Conservation (phyloP, 2,888 invertebrate species). For the Leptopterna dolabrata region DNA sequence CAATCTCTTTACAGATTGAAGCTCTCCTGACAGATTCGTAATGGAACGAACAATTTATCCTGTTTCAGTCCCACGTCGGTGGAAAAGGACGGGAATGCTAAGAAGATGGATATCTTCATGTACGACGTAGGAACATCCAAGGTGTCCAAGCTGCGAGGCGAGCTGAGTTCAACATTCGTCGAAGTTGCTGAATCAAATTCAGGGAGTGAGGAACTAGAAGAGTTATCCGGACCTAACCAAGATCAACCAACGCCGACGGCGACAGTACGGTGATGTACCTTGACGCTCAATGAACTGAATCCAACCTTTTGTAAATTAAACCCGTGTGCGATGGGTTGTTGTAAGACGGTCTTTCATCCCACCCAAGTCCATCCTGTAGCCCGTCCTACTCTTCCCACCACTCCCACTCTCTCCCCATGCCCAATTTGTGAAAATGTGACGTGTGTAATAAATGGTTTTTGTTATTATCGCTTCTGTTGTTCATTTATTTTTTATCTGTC, state of each 20-base stretch:
- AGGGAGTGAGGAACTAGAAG: conserved; percentile 71
- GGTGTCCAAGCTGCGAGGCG: conserved; percentile 83
- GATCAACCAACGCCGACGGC: background rate
- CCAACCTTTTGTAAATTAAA: background rate
- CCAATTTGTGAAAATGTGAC: background rate
- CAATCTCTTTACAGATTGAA: no score
- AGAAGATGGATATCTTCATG: conserved; percentile 80
- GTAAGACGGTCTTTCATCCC: background rate
- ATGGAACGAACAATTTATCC: no score
- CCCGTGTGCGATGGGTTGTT: background rate
- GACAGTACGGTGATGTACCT: background rate
- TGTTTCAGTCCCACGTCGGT: conserved; percentile 22
- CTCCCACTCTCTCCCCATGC: background rate
- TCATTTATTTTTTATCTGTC: background rate
- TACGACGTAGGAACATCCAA: conserved; percentile 81
- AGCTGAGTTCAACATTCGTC: conserved; percentile 85
- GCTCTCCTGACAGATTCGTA: no score
- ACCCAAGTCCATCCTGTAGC: background rate
- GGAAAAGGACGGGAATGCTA: background rate
- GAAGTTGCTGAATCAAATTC: conserved; percentile 89
- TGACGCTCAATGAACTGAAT: background rate
- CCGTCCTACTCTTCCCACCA: background rate
- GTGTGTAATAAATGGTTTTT: background rate
- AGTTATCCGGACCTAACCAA: conserved; percentile 58
- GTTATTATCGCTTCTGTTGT: background rate